Conservation (phyloP, 2,113 vertebrate genomes). For the Toxotes chatareus region DNA sequence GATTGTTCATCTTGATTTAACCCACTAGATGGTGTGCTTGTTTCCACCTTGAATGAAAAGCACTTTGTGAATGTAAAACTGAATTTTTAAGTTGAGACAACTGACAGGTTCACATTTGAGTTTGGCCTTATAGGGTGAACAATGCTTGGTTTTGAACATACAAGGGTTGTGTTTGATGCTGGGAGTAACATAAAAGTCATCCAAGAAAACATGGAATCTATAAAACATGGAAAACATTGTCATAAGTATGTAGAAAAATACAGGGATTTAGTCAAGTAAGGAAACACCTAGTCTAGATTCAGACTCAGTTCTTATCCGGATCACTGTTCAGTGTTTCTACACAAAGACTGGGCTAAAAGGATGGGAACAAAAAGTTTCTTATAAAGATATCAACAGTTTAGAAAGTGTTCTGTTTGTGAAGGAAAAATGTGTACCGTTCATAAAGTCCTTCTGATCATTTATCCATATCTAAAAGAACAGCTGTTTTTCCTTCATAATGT, state of each 20-base stretch:
- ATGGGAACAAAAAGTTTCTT: neutral
- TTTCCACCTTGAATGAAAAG: conserved; percentile 60
- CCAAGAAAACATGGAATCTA: neutral
- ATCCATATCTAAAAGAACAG: conserved; percentile 32
- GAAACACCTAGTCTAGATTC: neutral
- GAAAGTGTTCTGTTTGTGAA: conserved; percentile 27
- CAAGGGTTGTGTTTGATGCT: conserved; percentile 3
- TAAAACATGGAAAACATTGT: neutral
- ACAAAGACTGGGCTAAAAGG: neutral
- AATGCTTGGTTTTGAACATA: neutral
- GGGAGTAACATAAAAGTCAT: neutral
- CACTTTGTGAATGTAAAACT: neutral
- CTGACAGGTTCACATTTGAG: neutral
- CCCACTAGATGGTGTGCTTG: conserved; percentile 74
- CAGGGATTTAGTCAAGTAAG: neutral
- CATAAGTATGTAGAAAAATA: neutral
- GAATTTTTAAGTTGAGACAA: neutral
- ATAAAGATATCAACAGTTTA: conserved; percentile 2
- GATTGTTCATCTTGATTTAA: conserved; percentile 45
- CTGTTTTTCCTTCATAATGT: conserved; percentile 39
- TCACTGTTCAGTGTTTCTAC: conserved; percentile 40
- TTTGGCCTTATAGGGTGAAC: neutral
- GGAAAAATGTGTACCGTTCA: neutral
- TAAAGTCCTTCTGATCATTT: conserved; percentile 37
- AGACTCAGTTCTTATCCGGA: neutral